Evolutionary conservation across 2,888 invertebrate species (phyloP).

Genomic region (Scaptomyza tumidula): DNA sequence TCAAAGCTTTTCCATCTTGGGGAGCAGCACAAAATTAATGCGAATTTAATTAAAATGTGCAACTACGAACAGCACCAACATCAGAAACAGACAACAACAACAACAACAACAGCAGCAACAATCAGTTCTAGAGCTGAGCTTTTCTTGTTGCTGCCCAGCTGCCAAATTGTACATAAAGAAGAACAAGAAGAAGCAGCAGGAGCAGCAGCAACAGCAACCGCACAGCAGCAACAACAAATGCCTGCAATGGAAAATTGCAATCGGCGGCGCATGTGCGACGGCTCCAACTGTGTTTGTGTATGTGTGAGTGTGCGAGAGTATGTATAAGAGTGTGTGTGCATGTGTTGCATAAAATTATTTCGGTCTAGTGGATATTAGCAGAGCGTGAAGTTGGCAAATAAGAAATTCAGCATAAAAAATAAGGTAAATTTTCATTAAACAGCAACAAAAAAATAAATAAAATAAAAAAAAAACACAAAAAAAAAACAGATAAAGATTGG

Average conservation of each 20-base stretch:
- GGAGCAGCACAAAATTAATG: slow-evolving; percentile 72
- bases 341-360: slow-evolving; percentile 85
- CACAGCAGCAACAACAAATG: slow-evolving; percentile 38
- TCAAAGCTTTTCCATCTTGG: slow-evolving; percentile 73
- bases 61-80: slow-evolving; percentile 74
- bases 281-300: slow-evolving; percentile 32
- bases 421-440: slow-evolving; percentile 76
- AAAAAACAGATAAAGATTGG: slow-evolving; percentile 43
- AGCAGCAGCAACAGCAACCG: slow-evolving; percentile 28
- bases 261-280: slow-evolving; percentile 71
- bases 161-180: slow-evolving; percentile 62
- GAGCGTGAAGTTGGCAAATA: slow-evolving; percentile 85
- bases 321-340: slow-evolving; percentile 79
- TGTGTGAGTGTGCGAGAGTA: slow-evolving; percentile 56
- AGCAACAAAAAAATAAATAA: slow-evolving; percentile 47
- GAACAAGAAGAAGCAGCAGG: slow-evolving; percentile 22
- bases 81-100: slow-evolving; percentile 28
- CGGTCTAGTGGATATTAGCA: slow-evolving; percentile 84
- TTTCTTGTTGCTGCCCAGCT: slow-evolving; percentile 66
- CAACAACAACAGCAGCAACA: slow-evolving; percentile 35
- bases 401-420: slow-evolving; percentile 74
- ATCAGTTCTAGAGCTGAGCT: slow-evolving; percentile 72
- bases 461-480: slow-evolving; percentile 38
- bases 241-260: slow-evolving; percentile 64
- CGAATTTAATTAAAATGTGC: slow-evolving; percentile 80